Base-by-base conservation (phyloP, 2,797 vertebrate species). In the Artibeus jamaicensis region DNA sequence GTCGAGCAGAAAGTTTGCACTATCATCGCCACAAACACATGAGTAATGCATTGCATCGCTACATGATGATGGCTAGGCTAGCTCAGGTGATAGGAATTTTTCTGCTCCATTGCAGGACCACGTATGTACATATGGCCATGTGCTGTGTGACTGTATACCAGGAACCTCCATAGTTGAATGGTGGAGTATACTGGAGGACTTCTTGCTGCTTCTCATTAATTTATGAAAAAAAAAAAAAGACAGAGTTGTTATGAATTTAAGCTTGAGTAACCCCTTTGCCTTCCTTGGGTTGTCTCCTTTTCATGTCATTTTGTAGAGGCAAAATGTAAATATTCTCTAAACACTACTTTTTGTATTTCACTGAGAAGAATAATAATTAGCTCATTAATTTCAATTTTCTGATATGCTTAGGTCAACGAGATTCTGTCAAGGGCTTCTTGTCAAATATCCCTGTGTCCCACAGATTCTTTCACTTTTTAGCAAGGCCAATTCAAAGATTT, bases 361-460 rank as follows among this genome's bases (percentile, higher is more conserved):
- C 34, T 71, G 39, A 44, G 44, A 85, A 84, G 29, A 94, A 95
- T 34, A 95, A 95, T 84, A 93, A 95, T 89, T 86, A 86, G 39
- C 50, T 93, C 65, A 88, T 97, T 94, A 91, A 93, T 94, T 96
- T 95, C 57, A 83, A 50, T 74, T 81, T 86, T 85, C 78, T 85
- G 65, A 82, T 86, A 94, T 91, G 59, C 5, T 89, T 82, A 46
- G 46, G 50, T 89, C 89, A 95, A 68, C 6, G 86, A 79, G 19
- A 89, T 70, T 93, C 53, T 57, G 95, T 96, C 68, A 81, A 71
- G 76, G 18, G 57, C 44, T 59, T 96, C 65, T 89, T 34, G 53
- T 91, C 65, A 71, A 92, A 91, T 71, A 89, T 14, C 19, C n/a
- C 9, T 34, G 29, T 73, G 67, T 59, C 22, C 10, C 73, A 67